These are phyloP conservation scores for Myotis brandtii DNA, from an alignment of 2,113 vertebrate genomes.

Conservation along the genomic window DNA sequence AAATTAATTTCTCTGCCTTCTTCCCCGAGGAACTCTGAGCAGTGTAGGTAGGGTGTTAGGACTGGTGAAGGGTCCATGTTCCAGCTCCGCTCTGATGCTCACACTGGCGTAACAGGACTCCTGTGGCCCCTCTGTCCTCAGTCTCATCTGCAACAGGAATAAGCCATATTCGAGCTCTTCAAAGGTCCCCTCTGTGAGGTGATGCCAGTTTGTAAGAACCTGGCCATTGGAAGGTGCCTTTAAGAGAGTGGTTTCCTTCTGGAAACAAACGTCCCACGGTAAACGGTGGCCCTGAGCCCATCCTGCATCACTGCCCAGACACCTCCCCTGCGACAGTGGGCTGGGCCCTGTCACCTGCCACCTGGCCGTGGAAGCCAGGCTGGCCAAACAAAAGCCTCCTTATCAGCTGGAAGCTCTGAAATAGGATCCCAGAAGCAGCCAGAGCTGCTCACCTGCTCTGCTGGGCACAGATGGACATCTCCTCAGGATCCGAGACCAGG, in stretches of 20 bases:
- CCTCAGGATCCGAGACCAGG: background rate
- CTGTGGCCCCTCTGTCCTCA: background rate
- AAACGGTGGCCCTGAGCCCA: background rate
- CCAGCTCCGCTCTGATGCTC: background rate
- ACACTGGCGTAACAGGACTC: background rate
- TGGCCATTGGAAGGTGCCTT: background rate
- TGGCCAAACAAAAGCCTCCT: slow-evolving; percentile 60
- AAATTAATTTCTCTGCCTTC: background rate
- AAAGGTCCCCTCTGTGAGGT: background rate
- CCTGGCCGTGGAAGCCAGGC: background rate
- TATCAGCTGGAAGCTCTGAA: slow-evolving; percentile 56
- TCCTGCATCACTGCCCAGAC: background rate
- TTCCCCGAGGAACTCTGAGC: background rate
- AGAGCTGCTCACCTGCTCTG: slow-evolving; percentile 58
- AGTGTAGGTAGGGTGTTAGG: background rate
- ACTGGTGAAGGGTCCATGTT: no score
- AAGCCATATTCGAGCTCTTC: background rate
- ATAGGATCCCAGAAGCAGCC: slow-evolving; percentile 46
- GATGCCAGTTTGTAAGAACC: background rate
- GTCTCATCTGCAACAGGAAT: background rate
- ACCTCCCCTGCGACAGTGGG: background rate
- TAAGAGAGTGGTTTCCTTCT: background rate
- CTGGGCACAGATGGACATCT: slow-evolving; percentile 20
- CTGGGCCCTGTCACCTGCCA: slow-evolving; percentile 43
- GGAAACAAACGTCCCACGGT: background rate